A percentile compares a stretch with the other conserved stretches of the same genome.
phyloP scores from a whole-genome alignment of 2,797 vertebrate genomes.

The Peromyscus eremicus region DNA sequence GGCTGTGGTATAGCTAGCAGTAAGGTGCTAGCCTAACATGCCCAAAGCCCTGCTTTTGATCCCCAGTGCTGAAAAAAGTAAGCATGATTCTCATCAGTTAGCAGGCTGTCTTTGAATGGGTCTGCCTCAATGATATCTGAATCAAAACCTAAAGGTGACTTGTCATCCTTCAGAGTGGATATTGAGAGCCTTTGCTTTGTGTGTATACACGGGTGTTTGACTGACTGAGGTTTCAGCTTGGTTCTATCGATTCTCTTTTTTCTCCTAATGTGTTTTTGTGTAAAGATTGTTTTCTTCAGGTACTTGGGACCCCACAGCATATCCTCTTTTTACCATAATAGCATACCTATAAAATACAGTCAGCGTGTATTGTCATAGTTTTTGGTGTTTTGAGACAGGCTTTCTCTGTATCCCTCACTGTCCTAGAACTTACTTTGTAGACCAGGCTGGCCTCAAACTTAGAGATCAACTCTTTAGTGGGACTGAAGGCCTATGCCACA shows the following conservation, averaged over 20 bases:
- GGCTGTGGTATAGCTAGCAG: neutral
- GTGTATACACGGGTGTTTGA: neutral
- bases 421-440: neutral
- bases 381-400: neutral
- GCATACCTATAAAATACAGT: neutral
- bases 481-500: neutral
- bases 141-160: neutral
- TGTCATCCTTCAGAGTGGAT: neutral
- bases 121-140: neutral
- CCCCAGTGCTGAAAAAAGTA: neutral
- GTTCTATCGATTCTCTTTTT: neutral
- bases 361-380: conserved; percentile 19
- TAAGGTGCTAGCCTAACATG: neutral
- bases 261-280: neutral
- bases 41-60: neutral
- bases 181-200: neutral
- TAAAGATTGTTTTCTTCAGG: conserved; percentile 54
- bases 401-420: neutral
- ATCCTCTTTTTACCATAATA: neutral
- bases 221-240: neutral
- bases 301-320: neutral
- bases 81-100: neutral
- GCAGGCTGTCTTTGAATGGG: neutral
- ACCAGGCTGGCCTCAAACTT: neutral
- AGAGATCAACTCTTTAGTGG: neutral